Percentiles rank a stretch among this genome's conserved stretches.
Evolutionary conservation across 2,797 vertebrate genomes (phyloP).

Genomic region (Gymnodraco acuticeps): DNA sequence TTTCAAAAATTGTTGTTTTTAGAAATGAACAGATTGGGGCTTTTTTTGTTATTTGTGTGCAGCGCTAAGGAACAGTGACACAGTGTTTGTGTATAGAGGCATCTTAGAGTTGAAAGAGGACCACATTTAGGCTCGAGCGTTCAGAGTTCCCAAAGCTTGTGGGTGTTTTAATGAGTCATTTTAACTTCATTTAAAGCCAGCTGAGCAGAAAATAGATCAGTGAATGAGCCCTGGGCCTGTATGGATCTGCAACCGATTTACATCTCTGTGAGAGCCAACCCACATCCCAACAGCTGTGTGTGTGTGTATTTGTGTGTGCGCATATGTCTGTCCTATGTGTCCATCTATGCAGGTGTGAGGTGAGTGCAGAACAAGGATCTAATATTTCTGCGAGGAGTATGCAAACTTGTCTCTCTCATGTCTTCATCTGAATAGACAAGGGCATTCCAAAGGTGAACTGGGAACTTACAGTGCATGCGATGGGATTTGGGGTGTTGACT

Average conservation of each 20-base stretch:
- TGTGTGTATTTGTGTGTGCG: background rate
- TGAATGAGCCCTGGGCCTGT: conserved; percentile 97
- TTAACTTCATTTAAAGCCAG: conserved; percentile 99
- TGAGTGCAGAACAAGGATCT: conserved; percentile 61
- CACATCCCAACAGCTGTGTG: conserved; percentile 85
- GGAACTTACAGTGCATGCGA: conserved; percentile 71
- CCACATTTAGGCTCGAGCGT: conserved; percentile 98
- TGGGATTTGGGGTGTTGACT: conserved; percentile 80
- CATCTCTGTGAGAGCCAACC: conserved; percentile 91
- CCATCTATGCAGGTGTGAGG: conserved; percentile 73
- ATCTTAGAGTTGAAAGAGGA: conserved; percentile 87
- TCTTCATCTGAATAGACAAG: conserved; percentile 77
- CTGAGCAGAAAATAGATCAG: conserved; percentile 99
- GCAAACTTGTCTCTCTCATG: conserved; percentile 69
- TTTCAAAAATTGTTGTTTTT: conserved; percentile 73
- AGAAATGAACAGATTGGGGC: conserved; percentile 75
- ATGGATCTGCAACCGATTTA: conserved; percentile 93
- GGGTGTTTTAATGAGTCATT: conserved; percentile 99
- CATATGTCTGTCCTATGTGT: conserved; percentile 56
- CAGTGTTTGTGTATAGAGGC: conserved; percentile 71
- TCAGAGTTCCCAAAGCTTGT: conserved; percentile 98
- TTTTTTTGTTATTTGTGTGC: conserved; percentile 62
- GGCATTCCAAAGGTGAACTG: conserved; percentile 78
- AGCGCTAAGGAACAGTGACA: conserved; percentile 78
- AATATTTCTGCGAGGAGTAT: conserved; percentile 58